Percentiles rank a stretch among this genome's conserved stretches.
phyloP scores from a whole-genome alignment of 53 echinoderm and acorn worm species.

The Mesocentrotus franciscanus region DNA sequence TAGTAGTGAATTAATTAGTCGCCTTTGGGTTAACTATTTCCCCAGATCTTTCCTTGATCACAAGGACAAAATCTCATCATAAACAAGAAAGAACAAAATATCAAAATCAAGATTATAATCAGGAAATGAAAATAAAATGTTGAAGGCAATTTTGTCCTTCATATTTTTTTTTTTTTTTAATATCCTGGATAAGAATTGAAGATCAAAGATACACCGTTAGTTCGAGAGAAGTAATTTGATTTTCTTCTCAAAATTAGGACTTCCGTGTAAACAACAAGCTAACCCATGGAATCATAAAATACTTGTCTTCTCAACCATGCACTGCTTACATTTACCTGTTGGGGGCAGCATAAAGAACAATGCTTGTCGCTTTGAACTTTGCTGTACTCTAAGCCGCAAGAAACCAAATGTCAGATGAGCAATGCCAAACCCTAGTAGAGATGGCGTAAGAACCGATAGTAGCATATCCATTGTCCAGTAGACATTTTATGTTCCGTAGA shows the following conservation, averaged over 20 bases:
- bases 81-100: background rate
- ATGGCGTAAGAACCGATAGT: background rate
- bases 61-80: background rate
- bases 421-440: background rate
- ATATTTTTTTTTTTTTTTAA: background rate
- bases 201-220: background rate
- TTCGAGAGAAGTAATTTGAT: background rate
- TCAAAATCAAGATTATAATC: background rate
- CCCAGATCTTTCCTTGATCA: background rate
- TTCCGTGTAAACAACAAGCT: background rate
- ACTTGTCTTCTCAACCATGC: background rate
- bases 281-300: background rate
- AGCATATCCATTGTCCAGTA: constrained; percentile 47
- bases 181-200: background rate
- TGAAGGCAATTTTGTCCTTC: background rate
- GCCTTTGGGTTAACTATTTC: too few relatives aligned
- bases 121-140: background rate
- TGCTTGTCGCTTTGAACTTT: background rate
- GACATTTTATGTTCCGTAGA: background rate
- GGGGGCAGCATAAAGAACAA: background rate
- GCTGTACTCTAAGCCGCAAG: constrained; percentile 1
- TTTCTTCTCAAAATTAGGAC: background rate
- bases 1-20: too few relatives aligned
- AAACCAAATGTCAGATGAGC: constrained; percentile 45
- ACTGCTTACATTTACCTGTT: background rate